Base-by-base conservation (phyloP, 1,140 invertebrate species). In the Leptinotarsa lineolata region DNA sequence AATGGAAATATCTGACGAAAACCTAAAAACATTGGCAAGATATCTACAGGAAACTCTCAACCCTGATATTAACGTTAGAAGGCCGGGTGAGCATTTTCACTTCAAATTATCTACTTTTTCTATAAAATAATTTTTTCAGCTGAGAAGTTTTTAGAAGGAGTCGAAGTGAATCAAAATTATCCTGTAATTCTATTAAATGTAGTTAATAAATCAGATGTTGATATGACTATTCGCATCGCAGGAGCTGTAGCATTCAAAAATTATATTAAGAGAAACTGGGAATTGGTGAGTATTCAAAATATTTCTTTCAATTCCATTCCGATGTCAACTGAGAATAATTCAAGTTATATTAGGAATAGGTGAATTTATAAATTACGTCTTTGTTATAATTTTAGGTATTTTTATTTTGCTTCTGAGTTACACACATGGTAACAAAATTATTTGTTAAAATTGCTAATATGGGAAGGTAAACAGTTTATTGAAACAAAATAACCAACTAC, bases 191-290 rank as follows among this genome's bases (percentile, higher is more conserved):
- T 99, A 22, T 86, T 98, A 2, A 90, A 94, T 80, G 86, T 98
- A 11, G 90, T 98, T 69, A 92, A 95, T 75, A 95, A 94, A 80
- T 83, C 88, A 30, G 90, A 92, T 76, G 86, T 93, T 24, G 92
- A 96, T 76, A 85, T 92, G 74, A 93, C 92, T 6, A 93, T 98
- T 64, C 88, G 95, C 80, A 88, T 97, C 59, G 93, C 95, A 48
- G 95, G 94, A 63, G 92, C 96, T 60, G 92, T 99, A 78, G 92
- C 94, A 16, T 97, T 99, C 81, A 99, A 99, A 85, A 99, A 99
- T 85, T 97, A 93, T 84, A 91, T 98, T 6, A 98, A 98, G 85
- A 88, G 95, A 70, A 97, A 98, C 86, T 99, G 97, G 97, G 89
- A 90, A 86, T 87, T 94, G 79, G 94, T 96, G 87, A 88, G 90